Base-by-base conservation (phyloP, 1,140 invertebrate genomes). In the Drosophila arizonae region DNA sequence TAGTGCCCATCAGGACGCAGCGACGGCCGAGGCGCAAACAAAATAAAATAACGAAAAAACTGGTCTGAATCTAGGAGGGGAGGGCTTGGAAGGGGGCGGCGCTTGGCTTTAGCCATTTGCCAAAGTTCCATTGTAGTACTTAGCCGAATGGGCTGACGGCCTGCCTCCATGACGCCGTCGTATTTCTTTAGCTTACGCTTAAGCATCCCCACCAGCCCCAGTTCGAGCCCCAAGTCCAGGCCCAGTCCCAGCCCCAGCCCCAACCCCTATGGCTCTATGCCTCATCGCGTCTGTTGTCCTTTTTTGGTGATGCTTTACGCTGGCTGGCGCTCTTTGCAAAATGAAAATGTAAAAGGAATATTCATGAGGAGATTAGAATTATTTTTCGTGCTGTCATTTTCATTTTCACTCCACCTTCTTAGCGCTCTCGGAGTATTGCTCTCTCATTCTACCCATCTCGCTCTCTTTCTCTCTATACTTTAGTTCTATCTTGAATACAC, bases 361-460 rank as follows among this genome's bases (percentile, higher is more conserved):
- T 91, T 91, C 89, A 91, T 90, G 90, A 91, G 90, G 65, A 90
- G 89, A 90, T 91, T 90, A 90, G 85, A 91, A 91, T 90, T 91
- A 87, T 91, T 90, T 90, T 90, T 86, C 79, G 72, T 85, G 65
- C 88, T 89, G 81, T 90, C 88, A 87, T 90, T 90, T 90, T 90
- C 81, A 78, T 86, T 90, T 82, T 75, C 57, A 77, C 79, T 82
- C 78, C 75, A 69, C 72, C 82, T 73, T 73, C 65, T 52, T 43
- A 43, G 41, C 52, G 54, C 65, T 36, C 10, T 46, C 43, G 6
- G 9, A 21, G 43, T n/a, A 30, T 13, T 11, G 36, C 36, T 39
- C 41, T 65, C 63, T 84, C 26, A 46, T 13, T 46, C 30, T 79
- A n/a, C 2, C 11, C 3, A 0, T 39, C 41, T 65, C 69, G 68